Conservation (phyloP, 2,797 vertebrate species). For the Cheirogaleus major region DNA sequence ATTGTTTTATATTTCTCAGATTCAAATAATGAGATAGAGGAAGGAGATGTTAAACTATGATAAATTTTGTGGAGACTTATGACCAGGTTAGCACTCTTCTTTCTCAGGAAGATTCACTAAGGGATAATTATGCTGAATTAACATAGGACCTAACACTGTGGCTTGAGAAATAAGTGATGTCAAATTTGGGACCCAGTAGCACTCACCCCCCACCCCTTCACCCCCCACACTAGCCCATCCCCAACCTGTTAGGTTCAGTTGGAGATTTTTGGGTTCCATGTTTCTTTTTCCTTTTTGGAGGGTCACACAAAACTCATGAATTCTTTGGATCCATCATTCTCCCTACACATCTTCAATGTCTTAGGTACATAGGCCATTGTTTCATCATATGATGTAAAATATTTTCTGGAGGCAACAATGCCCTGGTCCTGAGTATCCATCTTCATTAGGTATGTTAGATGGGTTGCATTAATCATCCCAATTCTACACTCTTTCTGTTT, state of each 20-base stretch:
- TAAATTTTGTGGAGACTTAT: background rate
- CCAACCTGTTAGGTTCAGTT: background rate
- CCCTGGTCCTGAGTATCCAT: background rate
- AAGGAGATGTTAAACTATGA: background rate
- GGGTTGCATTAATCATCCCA: background rate
- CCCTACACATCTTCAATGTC: background rate
- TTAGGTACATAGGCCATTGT: background rate
- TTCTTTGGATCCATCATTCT: background rate
- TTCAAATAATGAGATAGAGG: background rate
- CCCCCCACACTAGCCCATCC: rapidly evolving
- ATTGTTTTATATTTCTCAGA: background rate
- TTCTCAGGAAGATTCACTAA: background rate
- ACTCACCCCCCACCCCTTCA: background rate
- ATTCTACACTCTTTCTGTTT: background rate
- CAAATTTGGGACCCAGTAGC: background rate
- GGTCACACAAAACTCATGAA: background rate
- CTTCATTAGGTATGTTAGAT: background rate
- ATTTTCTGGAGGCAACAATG: background rate
- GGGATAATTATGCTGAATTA: background rate
- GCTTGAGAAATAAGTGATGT: background rate
- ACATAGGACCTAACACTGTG: background rate
- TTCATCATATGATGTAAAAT: background rate
- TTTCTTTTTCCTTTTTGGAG: background rate
- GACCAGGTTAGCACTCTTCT: background rate
- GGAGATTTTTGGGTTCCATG: background rate